Evolutionary conservation across 2,797 vertebrate species (phyloP), one percentile per base, ranked within the genome.

Genomic region (Pyrrhura leucotis): DNA sequence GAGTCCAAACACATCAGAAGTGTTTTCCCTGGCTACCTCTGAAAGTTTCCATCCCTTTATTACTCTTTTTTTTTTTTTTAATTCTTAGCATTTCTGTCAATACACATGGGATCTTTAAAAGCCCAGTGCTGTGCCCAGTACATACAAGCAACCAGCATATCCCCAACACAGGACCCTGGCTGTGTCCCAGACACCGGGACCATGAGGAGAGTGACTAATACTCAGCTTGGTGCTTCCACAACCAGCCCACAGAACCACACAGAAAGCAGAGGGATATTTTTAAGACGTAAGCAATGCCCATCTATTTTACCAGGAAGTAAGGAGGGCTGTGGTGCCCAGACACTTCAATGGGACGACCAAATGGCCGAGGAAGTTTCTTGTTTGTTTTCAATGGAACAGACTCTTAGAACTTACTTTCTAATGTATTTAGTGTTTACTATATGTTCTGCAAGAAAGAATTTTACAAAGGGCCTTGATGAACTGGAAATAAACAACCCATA

Each of bases 31-130:
- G 83, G 45, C 71, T 88, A 79, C 68, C 39, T 78, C 47, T 15
- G 16, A n/a, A 87, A 87, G 45, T 92, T 95, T 94, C 90, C 74
- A 90, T 48, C 26, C 50, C 40, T 68, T 83, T 51, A 77, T 6
- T 56, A 48, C 45, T 48, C 40, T 42, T 42, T 23, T 26, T 33
- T 40, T 4, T 0, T 19, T 2, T 12, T 1, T 22, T 51, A 56
- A 26, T 33, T 77, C 28, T 67, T 13, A 37, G 17, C 26, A 9
- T 29, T 85, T 91, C 59, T 21, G 5, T 28, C 4, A 3, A 42
- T 15, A 40, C 6, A 31, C 7, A 28, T 3, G 44, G 21, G 6
- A 31, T 28, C 54, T 81, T 65, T 21, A 6, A 0, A 53, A 72
- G 37, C 0, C 29, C 59, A 12, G 31, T 19, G 45, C 13, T 15